Evolutionary conservation across 2,797 vertebrate genomes (phyloP).

Genomic region (Sardinella longiceps): DNA sequence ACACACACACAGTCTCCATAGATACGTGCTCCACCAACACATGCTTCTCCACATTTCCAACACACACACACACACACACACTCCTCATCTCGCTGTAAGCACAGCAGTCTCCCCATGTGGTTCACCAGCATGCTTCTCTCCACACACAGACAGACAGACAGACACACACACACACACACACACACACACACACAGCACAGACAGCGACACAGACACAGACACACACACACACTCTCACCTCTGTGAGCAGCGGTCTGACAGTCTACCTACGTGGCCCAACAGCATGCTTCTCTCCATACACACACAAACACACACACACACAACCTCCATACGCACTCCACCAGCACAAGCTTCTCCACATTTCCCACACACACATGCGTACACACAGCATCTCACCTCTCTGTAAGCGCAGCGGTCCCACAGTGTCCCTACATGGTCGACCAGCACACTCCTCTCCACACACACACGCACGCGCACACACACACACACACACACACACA

Average conservation of each 20-base stretch:
- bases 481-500: too few relatives aligned
- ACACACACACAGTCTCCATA: background rate
- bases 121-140: too few relatives aligned
- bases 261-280: conserved; percentile 53
- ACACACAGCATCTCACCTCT: conserved; percentile 60
- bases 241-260: conserved; percentile 67
- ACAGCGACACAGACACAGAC: background rate
- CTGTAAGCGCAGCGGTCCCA: conserved; percentile 63
- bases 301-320: too few relatives aligned
- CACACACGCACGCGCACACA: too few relatives aligned
- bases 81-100: background rate
- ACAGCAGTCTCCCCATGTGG: too few relatives aligned
- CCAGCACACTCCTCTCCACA: conserved; percentile 53
- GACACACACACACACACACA: background rate
- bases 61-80: too few relatives aligned
- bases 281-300: conserved; percentile 56
- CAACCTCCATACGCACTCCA: too few relatives aligned
- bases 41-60: too few relatives aligned
- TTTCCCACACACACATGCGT: background rate
- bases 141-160: background rate
- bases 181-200: background rate
- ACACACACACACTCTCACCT: conserved; percentile 55
- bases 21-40: too few relatives aligned
- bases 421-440: conserved; percentile 59
- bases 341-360: too few relatives aligned